These are phyloP conservation scores for Papilio helenus DNA, from an alignment of 1,140 invertebrate species.

Conservation along the genomic window DNA sequence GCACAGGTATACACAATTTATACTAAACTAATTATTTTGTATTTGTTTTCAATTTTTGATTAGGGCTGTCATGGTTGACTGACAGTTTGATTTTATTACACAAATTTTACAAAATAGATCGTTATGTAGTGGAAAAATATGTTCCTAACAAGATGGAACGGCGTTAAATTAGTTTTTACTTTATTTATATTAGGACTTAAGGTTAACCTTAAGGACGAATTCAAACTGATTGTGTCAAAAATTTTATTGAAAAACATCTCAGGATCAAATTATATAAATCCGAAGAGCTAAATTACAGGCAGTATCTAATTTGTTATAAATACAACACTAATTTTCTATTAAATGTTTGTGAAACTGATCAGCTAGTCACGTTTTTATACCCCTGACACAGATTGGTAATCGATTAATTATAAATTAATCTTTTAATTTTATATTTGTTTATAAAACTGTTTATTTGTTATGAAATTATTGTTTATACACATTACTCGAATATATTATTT, in stretches of 20 bases:
- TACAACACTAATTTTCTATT: too few species aligned
- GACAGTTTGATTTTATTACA: background rate
- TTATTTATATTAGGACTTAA: background rate
- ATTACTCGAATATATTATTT: too few species aligned
- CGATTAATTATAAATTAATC: background rate
- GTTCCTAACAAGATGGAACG: background rate
- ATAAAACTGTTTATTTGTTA: background rate
- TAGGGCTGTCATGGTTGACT: background rate
- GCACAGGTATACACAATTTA: slow-evolving; percentile 84
- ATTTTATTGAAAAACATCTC: background rate
- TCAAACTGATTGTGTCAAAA: background rate
- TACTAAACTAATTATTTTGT: background rate
- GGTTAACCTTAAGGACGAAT: background rate
- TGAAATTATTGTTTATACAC: too few species aligned
- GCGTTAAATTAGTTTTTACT: too few species aligned
- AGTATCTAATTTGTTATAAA: too few species aligned
- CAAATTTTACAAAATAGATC: background rate
- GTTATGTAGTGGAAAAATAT: background rate
- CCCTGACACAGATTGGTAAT: background rate
- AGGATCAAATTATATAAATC: background rate
- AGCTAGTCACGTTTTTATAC: background rate
- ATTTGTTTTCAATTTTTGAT: background rate
- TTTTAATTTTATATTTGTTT: background rate
- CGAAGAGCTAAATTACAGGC: too few species aligned
- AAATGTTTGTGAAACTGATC: background rate